Evolutionary conservation across 2,797 vertebrate genomes (phyloP).

Genomic region (Pogonophryne albipinna): DNA sequence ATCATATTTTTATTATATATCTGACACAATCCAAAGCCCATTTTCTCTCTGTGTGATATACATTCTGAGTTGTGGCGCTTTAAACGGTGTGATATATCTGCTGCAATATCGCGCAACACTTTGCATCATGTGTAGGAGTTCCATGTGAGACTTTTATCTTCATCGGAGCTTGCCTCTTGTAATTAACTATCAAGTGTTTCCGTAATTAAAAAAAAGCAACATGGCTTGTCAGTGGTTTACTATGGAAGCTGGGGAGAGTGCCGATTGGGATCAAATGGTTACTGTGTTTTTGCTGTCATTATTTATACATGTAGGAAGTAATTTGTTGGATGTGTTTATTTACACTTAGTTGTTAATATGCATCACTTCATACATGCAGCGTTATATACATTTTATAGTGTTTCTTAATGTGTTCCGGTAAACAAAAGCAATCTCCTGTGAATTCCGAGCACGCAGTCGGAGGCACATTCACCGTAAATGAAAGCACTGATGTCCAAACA

Average conservation of each 20-base stretch:
- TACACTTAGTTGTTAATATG: not conserved
- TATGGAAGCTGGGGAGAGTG: constrained; percentile 18
- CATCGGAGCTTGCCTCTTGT: constrained; percentile 23
- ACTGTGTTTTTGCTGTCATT: constrained; percentile 29
- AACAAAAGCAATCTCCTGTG: not conserved
- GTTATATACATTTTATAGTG: not conserved
- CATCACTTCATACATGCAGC: not conserved
- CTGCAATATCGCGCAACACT: not conserved
- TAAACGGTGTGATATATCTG: constrained; percentile 4
- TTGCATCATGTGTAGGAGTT: constrained; percentile 34
- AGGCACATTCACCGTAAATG: constrained; percentile 33
- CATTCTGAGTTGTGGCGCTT: constrained; percentile 2
- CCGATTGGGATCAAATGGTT: constrained; percentile 63
- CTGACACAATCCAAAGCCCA: not conserved
- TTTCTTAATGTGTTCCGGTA: not conserved
- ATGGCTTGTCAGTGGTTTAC: constrained; percentile 29
- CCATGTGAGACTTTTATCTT: constrained; percentile 35
- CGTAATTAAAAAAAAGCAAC: constrained; percentile 54
- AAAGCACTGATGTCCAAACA: constrained; percentile 56
- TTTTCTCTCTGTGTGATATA: not conserved
- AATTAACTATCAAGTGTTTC: constrained; percentile 54
- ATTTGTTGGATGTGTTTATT: constrained; percentile 16
- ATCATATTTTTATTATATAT: not conserved
- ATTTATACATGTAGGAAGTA: constrained; percentile 22
- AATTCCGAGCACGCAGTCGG: constrained; percentile 24